Conservation (phyloP, 2,888 invertebrate genomes). For the Eugnorisma glareosa region DNA sequence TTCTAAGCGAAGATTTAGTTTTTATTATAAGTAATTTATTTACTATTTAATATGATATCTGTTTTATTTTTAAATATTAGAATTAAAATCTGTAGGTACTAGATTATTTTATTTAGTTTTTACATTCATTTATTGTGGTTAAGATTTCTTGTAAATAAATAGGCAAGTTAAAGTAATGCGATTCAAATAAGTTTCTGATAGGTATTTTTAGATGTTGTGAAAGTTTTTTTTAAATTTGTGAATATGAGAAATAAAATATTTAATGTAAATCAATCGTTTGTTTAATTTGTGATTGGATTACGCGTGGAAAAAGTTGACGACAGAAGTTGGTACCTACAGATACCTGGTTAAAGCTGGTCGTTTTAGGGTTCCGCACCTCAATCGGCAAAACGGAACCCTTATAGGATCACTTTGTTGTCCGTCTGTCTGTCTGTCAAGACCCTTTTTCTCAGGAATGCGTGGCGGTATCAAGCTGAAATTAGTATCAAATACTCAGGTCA, state of each 20-base stretch:
- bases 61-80: not conserved
- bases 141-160: not conserved
- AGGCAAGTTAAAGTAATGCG: not conserved
- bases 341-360: too few species aligned
- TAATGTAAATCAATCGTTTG: not conserved
- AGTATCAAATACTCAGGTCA: too few species aligned
- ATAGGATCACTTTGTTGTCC: too few species aligned
- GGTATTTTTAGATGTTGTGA: not conserved
- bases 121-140: not conserved
- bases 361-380: too few species aligned
- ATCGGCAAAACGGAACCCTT: too few species aligned
- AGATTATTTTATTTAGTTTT: conserved; percentile 2
- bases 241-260: conserved; percentile 15
- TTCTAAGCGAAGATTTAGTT: not conserved
- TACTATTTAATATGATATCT: not conserved
- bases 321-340: not conserved
- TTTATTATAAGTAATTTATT: not conserved
- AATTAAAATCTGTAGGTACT: not conserved
- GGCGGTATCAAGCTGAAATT: too few species aligned
- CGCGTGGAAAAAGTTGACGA: not conserved
- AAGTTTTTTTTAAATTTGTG: conserved; percentile 18
- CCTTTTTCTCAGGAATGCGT: too few species aligned
- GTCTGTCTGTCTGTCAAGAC: too few species aligned
- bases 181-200: not conserved
- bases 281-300: conserved; percentile 1